Conservation (phyloP, 2,888 invertebrate genomes). For the Agrochola circellaris region DNA sequence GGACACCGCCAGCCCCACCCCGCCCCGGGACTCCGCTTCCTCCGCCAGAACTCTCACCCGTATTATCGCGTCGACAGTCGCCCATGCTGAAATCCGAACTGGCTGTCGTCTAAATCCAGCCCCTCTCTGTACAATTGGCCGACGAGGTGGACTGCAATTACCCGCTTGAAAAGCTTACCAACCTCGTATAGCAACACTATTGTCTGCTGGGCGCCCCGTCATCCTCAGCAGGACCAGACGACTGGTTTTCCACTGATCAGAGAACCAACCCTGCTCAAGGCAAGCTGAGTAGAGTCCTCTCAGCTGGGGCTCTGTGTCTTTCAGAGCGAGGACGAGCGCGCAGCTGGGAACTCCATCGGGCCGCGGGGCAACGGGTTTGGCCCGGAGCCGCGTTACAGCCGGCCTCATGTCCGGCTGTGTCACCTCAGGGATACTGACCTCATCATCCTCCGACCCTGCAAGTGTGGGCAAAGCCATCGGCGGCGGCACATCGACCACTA, state of each 20-base stretch:
- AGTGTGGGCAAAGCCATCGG: not conserved
- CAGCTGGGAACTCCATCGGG: not conserved
- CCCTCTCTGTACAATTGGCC: not conserved
- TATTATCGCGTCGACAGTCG: not conserved
- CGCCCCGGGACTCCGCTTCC: not conserved
- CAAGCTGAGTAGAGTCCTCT: not conserved
- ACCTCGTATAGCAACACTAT: no score
- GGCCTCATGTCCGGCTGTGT: not conserved
- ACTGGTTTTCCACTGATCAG: not conserved
- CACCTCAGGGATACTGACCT: not conserved
- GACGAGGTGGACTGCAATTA: not conserved
- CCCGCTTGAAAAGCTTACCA: not conserved
- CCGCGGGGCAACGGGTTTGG: not conserved
- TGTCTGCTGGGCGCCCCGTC: not conserved
- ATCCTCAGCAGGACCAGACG: not conserved
- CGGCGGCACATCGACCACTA: no score
- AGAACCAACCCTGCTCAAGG: not conserved
- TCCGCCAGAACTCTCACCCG: not conserved
- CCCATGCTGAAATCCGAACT: not conserved
- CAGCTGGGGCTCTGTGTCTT: not conserved
- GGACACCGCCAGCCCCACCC: not conserved
- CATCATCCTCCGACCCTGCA: not conserved
- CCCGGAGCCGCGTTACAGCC: no score
- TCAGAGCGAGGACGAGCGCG: not conserved
- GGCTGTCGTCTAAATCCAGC: no score